Evolutionary conservation across 2,888 invertebrate species (phyloP), one percentile per base, ranked within the genome.

Genomic region (Ormia ochracea): DNA sequence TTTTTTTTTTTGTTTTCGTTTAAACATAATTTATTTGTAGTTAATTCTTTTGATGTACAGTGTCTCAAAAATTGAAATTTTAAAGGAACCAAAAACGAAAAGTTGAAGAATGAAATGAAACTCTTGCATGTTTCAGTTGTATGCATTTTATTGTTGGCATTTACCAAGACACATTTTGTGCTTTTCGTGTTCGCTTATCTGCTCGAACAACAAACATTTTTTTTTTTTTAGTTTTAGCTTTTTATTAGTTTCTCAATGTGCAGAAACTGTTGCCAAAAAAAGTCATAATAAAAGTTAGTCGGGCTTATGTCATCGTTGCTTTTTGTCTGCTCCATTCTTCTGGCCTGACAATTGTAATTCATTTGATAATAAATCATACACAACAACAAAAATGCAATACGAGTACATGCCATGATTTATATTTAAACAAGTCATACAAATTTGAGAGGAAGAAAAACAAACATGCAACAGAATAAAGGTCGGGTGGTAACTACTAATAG

Each of bases 341-440:
- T 65, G 69, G 74, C 59, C 65, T 79, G 78, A 74, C 78, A 74
- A 69, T 74, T 45, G 65, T 79, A 79, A 79, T 79, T 79, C 69
- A 79, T 74, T 79, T 74, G 69, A 52, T 74, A 69, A 79, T 79
- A 79, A 79, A 79, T 79, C 78, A 79, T 70, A 79, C 36, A 36
- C n/a, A n/a, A n/a, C n/a, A n/a, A n/a, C n/a, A n/a, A n/a, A n/a
- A n/a, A n/a, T n/a, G n/a, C n/a, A n/a, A n/a, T n/a, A n/a, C n/a
- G n/a, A n/a, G n/a, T n/a, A n/a, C n/a, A n/a, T n/a, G n/a, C n/a
- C n/a, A n/a, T n/a, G n/a, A n/a, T n/a, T n/a, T n/a, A n/a, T n/a
- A n/a, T n/a, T n/a, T n/a, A n/a, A n/a, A n/a, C n/a, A n/a, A n/a
- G n/a, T n/a, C n/a, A n/a, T n/a, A n/a, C n/a, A n/a, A n/a, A n/a